Conservation (phyloP, 2,888 invertebrate genomes). For the Morpho helenor region DNA sequence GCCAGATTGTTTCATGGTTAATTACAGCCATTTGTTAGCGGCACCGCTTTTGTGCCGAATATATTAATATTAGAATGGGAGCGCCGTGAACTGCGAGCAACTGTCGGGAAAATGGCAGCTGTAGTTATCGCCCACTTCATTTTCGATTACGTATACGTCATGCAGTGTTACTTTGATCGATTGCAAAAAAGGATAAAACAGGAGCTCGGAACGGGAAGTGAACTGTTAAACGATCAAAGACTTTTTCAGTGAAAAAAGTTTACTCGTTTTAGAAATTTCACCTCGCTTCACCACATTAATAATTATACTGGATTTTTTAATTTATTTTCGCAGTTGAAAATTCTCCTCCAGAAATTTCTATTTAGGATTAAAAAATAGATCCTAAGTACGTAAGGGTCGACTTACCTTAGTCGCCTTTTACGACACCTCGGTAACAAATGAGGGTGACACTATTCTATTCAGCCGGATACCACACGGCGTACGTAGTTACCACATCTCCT, state of each 20-base stretch:
- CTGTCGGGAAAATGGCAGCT: slow-evolving; percentile 20
- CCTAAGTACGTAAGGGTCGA: no score
- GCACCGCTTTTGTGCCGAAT: slow-evolving; percentile 14
- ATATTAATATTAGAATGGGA: slow-evolving; percentile 16
- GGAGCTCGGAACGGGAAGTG: slow-evolving; percentile 56
- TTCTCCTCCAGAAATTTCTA: no score
- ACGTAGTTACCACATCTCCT: no score
- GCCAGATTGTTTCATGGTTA: slow-evolving; percentile 57
- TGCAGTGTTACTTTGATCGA: slow-evolving; percentile 57
- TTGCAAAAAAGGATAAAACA: slow-evolving; percentile 51
- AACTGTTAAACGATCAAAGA: slow-evolving; percentile 62
- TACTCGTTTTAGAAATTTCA: slow-evolving; percentile 22
- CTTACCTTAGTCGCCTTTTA: no score
- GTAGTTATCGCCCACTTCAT: slow-evolving; percentile 37
- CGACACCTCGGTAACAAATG: no score
- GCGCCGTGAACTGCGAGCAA: slow-evolving; percentile 18
- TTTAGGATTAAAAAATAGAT: no score
- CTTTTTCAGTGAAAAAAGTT: slow-evolving; percentile 29
- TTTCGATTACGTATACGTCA: slow-evolving; percentile 31
- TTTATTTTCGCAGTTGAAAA: no score
- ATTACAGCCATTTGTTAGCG: slow-evolving; percentile 51
- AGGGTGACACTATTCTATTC: no score
- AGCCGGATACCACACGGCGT: no score
- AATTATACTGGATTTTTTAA: slow-evolving; percentile 7
- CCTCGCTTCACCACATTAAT: slow-evolving; percentile 1